These are phyloP conservation scores for Pycnomerus fuliginosus DNA, from an alignment of 2,888 invertebrate species.

Conservation along the genomic window DNA sequence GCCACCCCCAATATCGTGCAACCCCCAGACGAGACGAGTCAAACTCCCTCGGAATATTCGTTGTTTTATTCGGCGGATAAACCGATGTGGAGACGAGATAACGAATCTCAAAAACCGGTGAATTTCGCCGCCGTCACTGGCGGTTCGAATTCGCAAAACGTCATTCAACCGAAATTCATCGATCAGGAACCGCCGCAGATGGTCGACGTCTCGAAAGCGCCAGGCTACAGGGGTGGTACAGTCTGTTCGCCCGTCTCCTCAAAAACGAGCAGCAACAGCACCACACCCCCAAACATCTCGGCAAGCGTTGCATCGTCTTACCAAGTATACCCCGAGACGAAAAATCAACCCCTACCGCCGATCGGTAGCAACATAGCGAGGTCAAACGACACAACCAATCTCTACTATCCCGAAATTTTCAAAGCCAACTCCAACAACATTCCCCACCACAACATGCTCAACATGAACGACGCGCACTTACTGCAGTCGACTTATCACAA, in stretches of 20 bases:
- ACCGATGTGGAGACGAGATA: constrained; percentile 61
- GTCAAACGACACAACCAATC: constrained; percentile 17
- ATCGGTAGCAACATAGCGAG: constrained; percentile 46
- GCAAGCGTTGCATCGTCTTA: constrained; percentile 34
- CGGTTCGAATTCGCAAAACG: constrained; percentile 40
- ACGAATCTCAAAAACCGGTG: constrained; percentile 61
- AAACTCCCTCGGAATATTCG: constrained; percentile 75
- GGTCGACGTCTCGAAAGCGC: constrained; percentile 87
- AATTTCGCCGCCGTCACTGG: constrained; percentile 71
- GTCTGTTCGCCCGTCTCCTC: constrained; percentile 76
- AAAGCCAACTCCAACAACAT: constrained; percentile 32
- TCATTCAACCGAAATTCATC: constrained; percentile 53
- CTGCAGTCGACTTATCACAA: constrained; percentile 45
- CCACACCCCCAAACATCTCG: constrained; percentile 56
- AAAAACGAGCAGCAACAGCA: constrained; percentile 58
- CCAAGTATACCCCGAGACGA: constrained; percentile 41
- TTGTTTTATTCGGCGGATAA: constrained; percentile 79
- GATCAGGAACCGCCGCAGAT: constrained; percentile 59
- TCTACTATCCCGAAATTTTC: constrained; percentile 37
- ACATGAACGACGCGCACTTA: constrained; percentile 48
- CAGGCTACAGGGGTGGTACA: constrained; percentile 81
- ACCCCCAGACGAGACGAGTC: constrained; percentile 29
- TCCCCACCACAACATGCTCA: constrained; percentile 47
- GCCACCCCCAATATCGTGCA: constrained; percentile 2
- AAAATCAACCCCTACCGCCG: constrained; percentile 42